phyloP scores from a whole-genome alignment of 2,113 vertebrate genomes.

The Scopus umbretta region DNA sequence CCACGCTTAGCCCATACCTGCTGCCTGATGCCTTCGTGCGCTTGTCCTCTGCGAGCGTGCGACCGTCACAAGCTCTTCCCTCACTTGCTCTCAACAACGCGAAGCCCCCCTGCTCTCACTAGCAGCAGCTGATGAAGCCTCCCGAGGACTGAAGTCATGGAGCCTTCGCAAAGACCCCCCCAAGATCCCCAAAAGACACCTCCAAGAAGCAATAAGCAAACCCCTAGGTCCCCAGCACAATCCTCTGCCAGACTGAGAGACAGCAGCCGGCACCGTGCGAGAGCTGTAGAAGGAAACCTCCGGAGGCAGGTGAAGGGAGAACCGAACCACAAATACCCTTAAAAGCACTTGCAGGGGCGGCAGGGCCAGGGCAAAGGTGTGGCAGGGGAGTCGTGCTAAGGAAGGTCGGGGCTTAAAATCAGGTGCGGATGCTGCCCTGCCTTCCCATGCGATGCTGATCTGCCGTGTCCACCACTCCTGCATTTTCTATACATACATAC shows the following conservation, averaged over 20 bases:
- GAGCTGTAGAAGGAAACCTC: not conserved
- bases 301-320: not conserved
- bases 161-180: too few relatives aligned
- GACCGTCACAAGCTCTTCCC: too few relatives aligned
- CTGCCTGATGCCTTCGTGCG: too few relatives aligned
- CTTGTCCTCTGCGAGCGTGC: not conserved
- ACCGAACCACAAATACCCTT: not conserved
- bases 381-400: not conserved
- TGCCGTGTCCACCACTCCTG: too few relatives aligned
- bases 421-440: not conserved
- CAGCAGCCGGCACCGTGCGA: not conserved
- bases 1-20: not conserved
- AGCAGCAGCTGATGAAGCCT: not conserved
- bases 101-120: too few relatives aligned
- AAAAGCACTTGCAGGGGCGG: not conserved
- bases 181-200: not conserved
- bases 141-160: not conserved
- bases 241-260: not conserved
- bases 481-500: too few relatives aligned
- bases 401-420: not conserved
- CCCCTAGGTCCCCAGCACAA: not conserved
- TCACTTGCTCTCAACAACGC: not conserved
- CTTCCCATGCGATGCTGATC: not conserved
- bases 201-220: not conserved
- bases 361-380: not conserved